Evolutionary conservation across 1,140 invertebrate species (phyloP).

Genomic region (Euwallacea fornicatus): DNA sequence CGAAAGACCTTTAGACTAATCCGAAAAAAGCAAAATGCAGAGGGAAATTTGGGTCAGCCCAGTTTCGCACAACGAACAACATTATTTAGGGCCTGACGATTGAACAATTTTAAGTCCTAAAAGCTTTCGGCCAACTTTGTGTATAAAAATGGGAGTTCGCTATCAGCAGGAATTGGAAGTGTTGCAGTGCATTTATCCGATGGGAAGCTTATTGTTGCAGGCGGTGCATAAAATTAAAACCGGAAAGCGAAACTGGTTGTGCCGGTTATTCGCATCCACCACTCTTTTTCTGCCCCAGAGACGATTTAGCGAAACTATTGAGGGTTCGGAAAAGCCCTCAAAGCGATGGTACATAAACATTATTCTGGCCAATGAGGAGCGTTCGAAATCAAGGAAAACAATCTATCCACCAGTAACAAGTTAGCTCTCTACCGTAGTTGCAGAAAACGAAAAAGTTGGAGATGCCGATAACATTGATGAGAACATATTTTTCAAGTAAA

Average conservation of each 20-base stretch:
- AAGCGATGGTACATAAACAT: constrained; percentile 34
- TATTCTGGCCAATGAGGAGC: constrained; percentile 23
- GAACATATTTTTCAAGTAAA: constrained; percentile 38
- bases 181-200: background rate
- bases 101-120: constrained; percentile 10
- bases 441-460: constrained; percentile 30
- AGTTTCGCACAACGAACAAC: background rate
- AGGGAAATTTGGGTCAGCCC: background rate
- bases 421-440: constrained; percentile 12
- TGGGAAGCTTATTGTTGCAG: constrained; percentile 9
- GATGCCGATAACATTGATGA: constrained; percentile 38
- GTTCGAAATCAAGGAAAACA: constrained; percentile 29
- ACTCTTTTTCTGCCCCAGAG: no score
- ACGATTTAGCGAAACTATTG: no score
- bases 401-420: constrained; percentile 34
- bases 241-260: constrained; percentile 7
- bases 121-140: constrained; percentile 14
- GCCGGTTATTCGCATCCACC: no score
- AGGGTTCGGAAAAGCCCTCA: constrained; percentile 3
- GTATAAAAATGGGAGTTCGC: background rate
- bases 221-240: constrained; percentile 12
- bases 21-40: background rate
- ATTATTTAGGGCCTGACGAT: constrained; percentile 10
- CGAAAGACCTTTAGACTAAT: background rate
- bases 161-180: constrained; percentile 6